These are phyloP conservation scores for Nasonia giraulti DNA, from an alignment of 1,140 invertebrate species.

Conservation along the genomic window DNA sequence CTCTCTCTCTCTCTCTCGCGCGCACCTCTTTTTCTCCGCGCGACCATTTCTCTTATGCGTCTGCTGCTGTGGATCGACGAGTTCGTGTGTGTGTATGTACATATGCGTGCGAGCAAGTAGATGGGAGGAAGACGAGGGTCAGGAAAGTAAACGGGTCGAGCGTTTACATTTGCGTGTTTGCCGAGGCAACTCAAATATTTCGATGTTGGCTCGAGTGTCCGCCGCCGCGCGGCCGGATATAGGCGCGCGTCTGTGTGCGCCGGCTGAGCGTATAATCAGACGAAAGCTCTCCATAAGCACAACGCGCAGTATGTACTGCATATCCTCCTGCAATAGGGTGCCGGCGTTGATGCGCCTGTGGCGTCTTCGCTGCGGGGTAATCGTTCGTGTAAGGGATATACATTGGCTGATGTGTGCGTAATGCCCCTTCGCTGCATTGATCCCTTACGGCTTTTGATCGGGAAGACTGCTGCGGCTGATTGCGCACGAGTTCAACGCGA, in stretches of 20 bases:
- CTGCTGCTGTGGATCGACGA: not conserved
- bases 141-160: slow-evolving; percentile 69
- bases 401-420: no score
- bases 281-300: slow-evolving; percentile 24
- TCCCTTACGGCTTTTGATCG: no score
- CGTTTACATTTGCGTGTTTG: slow-evolving; percentile 75
- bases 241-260: slow-evolving; percentile 30
- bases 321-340: no score
- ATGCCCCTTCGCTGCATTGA: no score
- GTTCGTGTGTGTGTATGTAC: not conserved
- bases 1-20: slow-evolving; percentile 56
- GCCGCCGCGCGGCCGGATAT: slow-evolving; percentile 39
- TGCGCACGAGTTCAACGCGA: no score
- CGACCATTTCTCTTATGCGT: slow-evolving; percentile 49
- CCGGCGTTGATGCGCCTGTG: no score
- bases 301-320: no score
- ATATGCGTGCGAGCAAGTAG: not conserved
- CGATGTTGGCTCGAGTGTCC: slow-evolving; percentile 64
- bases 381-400: no score
- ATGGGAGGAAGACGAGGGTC: slow-evolving; percentile 55
- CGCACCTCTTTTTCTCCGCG: slow-evolving; percentile 37
- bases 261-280: not conserved
- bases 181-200: slow-evolving; percentile 74
- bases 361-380: no score
- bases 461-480: no score